These are phyloP conservation scores for Calameuta idolon DNA, from an alignment of 2,888 invertebrate species.

Conservation along the genomic window DNA sequence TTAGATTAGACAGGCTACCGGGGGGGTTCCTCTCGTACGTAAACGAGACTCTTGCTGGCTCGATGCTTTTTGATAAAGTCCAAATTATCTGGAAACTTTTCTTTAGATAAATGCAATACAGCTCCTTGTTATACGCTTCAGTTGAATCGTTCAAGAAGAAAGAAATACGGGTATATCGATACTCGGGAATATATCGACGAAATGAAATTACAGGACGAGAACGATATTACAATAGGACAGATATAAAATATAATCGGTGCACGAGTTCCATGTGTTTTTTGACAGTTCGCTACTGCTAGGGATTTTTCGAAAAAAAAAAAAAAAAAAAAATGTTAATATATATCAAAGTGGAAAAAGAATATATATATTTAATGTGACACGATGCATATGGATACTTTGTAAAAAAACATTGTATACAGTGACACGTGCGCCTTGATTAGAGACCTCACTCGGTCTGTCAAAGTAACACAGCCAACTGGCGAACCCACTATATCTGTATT, in stretches of 20 bases:
- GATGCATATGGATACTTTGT: too few species aligned
- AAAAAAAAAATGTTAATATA: too few species aligned
- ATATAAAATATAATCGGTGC: not conserved
- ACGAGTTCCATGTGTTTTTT: too few species aligned
- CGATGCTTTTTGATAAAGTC: slow-evolving; percentile 7
- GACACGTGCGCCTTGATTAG: too few species aligned
- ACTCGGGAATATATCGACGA: not conserved
- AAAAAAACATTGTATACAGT: too few species aligned
- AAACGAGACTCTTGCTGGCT: not conserved
- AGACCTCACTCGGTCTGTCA: too few species aligned
- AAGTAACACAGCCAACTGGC: too few species aligned
- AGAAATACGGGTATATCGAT: not conserved
- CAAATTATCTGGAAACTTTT: not conserved
- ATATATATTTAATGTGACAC: too few species aligned
- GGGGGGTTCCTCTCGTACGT: not conserved
- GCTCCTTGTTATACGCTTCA: not conserved
- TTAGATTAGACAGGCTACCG: not conserved
- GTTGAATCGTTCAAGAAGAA: not conserved
- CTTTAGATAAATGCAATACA: not conserved
- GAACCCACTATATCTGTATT: too few species aligned
- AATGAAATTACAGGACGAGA: not conserved
- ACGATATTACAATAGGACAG: not conserved
- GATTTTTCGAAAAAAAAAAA: too few species aligned
- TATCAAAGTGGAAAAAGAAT: too few species aligned
- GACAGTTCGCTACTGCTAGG: too few species aligned